phyloP scores from a whole-genome alignment of 2,888 invertebrate species.

The Drosophila setosimentum region DNA sequence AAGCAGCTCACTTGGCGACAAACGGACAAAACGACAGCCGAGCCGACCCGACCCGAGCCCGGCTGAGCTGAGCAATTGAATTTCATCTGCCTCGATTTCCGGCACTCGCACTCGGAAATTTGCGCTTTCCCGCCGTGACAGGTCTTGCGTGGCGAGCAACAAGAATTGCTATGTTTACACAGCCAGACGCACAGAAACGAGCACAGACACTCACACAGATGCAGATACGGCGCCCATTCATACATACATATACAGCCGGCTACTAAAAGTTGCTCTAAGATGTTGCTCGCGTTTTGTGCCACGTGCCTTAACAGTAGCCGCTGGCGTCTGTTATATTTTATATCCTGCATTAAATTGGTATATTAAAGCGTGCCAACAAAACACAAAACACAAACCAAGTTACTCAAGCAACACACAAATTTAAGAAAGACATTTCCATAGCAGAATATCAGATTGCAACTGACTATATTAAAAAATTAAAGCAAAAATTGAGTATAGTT shows the following conservation, averaged over 20 bases:
- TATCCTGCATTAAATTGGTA: slow-evolving; percentile 33
- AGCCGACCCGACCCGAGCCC: slow-evolving; percentile 4
- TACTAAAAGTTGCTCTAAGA: slow-evolving; percentile 22
- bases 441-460: not conserved
- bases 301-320: slow-evolving; percentile 62
- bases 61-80: slow-evolving; percentile 65
- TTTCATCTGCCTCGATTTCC: slow-evolving; percentile 79
- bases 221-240: too few relatives aligned
- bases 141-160: slow-evolving; percentile 46
- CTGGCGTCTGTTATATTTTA: slow-evolving; percentile 36
- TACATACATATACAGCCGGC: not conserved
- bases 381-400: not conserved
- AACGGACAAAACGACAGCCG: slow-evolving; percentile 8
- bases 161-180: slow-evolving; percentile 61
- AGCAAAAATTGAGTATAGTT: not conserved
- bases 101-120: slow-evolving; percentile 62
- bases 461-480: not conserved
- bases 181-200: slow-evolving; percentile 29
- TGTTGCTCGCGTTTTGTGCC: slow-evolving; percentile 67
- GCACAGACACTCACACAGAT: not conserved
- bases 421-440: not conserved
- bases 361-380: slow-evolving; percentile 15
- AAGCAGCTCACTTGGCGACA: slow-evolving; percentile 22
- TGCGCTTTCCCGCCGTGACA: slow-evolving; percentile 58
- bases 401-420: not conserved